Conservation (phyloP, 2,888 invertebrate species). For the Patella pellucida region DNA sequence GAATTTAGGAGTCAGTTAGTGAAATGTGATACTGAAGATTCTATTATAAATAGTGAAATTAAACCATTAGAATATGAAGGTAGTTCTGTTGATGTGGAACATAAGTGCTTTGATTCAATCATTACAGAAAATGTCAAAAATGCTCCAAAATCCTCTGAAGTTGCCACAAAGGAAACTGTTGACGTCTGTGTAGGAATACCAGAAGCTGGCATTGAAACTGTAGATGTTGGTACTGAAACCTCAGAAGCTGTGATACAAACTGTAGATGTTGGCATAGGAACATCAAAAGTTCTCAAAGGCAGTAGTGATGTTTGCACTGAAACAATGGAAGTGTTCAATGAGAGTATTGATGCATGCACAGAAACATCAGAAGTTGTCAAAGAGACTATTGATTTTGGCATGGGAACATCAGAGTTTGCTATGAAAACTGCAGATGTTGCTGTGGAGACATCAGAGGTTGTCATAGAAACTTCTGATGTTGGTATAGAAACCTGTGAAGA, state of each 20-base stretch:
- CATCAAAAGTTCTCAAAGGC: not conserved
- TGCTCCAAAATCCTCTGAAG: not conserved
- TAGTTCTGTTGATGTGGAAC: no score
- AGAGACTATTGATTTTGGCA: not conserved
- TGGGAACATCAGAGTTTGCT: not conserved
- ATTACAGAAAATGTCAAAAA: no score
- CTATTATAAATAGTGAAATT: no score
- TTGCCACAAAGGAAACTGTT: not conserved
- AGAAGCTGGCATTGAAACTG: not conserved
- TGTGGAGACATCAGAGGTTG: not conserved
- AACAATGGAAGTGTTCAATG: not conserved
- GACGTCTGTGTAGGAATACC: not conserved
- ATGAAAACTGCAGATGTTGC: not conserved
- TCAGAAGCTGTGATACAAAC: not conserved
- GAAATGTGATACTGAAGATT: no score
- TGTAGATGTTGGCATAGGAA: not conserved
- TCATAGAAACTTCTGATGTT: not conserved
- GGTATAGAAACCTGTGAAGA: not conserved
- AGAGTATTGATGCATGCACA: not conserved
- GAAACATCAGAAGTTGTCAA: not conserved
- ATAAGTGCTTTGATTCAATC: no score
- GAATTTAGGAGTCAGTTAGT: no score
- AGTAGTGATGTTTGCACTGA: not conserved
- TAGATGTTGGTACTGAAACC: not conserved
- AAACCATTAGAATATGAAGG: no score